Conservation (phyloP, 2,113 vertebrate species). For the Motacilla alba region DNA sequence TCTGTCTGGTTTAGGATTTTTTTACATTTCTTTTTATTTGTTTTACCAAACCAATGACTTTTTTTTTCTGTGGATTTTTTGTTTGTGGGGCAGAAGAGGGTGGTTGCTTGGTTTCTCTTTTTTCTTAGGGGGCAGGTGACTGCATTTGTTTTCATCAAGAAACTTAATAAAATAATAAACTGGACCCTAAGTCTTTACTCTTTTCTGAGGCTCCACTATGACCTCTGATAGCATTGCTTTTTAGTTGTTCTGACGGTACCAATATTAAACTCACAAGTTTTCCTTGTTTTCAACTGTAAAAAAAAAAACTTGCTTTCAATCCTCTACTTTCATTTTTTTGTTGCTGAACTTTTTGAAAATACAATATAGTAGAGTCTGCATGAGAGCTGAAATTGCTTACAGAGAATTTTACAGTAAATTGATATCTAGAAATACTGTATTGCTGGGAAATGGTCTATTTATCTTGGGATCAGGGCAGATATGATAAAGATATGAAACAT, state of each 20-base stretch:
- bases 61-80: neutral
- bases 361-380: conserved; percentile 4
- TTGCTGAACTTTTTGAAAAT: conserved; percentile 24
- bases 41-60: neutral
- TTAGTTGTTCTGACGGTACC: neutral
- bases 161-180: neutral
- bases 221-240: neutral
- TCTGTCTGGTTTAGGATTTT: neutral
- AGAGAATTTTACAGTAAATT: conserved; percentile 55
- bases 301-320: neutral
- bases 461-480: conserved; percentile 13
- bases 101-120: too few relatives aligned
- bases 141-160: neutral
- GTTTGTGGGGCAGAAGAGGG: neutral
- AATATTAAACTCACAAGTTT: neutral
- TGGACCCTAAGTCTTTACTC: neutral
- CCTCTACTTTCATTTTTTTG: conserved; percentile 27
- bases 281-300: neutral
- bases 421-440: neutral
- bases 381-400: conserved; percentile 41
- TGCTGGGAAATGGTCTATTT: conserved; percentile 20
- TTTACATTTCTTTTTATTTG: neutral
- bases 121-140: neutral
- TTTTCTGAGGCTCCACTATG: neutral
- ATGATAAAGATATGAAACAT: conserved; percentile 47